A percentile compares a stretch with the other conserved stretches of the same genome.
Conservation (phyloP, 1,140 invertebrate genomes). For the Drosophila repleta region DNA sequence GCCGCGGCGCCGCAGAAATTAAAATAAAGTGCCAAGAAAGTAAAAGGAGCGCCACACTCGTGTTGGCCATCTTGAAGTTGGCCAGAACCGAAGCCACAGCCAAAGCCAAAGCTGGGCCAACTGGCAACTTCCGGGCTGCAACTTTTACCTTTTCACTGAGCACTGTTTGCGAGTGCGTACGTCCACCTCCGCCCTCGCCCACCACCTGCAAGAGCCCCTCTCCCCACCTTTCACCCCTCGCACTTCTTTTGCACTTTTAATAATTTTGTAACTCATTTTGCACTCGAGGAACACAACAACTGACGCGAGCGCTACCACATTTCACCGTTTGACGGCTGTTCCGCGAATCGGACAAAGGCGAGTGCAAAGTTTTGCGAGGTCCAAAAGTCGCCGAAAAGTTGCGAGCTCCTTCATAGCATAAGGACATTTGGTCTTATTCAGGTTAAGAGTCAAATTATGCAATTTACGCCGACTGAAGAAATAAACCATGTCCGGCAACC, state of each 20-base stretch:
- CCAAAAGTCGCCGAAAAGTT: conserved; percentile 68
- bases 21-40: conserved; percentile 81
- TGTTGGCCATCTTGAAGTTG: conserved; percentile 60
- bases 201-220: neutral
- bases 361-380: conserved; percentile 66
- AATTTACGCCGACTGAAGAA: conserved; percentile 55
- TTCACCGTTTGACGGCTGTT: conserved; percentile 65
- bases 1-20: conserved; percentile 60
- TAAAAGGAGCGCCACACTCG: conserved; percentile 65
- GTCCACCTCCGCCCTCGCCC: neutral
- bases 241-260: conserved; percentile 46
- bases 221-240: neutral
- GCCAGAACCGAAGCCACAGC: conserved; percentile 19
- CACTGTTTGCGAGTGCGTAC: conserved; percentile 19
- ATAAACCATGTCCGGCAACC: neutral
- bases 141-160: conserved; percentile 11
- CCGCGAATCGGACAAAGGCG: conserved; percentile 49
- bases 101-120: conserved; percentile 4
- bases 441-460: conserved; percentile 72
- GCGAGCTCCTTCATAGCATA: conserved; percentile 42
- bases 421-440: conserved; percentile 54
- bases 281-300: conserved; percentile 65
- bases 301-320: conserved; percentile 20
- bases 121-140: conserved; percentile 30
- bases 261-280: conserved; percentile 80